Percentiles rank a stretch among this genome's conserved stretches.
These are phyloP conservation scores for Cyprinodon diabolis DNA, from an alignment of 2,797 vertebrate genomes.

Conservation along the genomic window DNA sequence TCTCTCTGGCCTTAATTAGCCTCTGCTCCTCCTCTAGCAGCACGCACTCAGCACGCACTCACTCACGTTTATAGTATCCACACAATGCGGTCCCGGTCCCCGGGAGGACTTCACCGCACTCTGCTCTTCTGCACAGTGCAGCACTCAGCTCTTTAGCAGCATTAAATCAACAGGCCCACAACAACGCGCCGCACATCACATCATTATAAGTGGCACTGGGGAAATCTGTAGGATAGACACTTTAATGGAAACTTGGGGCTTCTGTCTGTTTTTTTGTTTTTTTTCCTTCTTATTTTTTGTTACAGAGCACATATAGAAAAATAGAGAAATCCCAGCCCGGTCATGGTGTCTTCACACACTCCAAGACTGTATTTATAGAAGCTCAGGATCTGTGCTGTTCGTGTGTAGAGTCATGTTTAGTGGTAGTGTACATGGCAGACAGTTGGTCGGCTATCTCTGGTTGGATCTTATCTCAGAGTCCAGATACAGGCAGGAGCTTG, in stretches of 20 bases:
- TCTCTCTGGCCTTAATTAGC: constrained; percentile 76
- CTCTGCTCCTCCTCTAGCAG: constrained; percentile 65
- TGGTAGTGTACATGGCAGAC: constrained; percentile 52
- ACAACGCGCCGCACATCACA: constrained; percentile 57
- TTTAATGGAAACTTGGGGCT: constrained; percentile 45
- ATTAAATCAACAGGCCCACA: constrained; percentile 70
- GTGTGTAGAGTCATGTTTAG: constrained; percentile 43
- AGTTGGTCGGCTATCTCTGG: constrained; percentile 54
- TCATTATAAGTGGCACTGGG: constrained; percentile 60
- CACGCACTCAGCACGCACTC: constrained; percentile 27
- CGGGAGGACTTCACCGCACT: constrained; percentile 61
- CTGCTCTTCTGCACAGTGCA: constrained; percentile 64
- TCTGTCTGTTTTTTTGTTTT: constrained; percentile 20
- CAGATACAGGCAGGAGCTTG: constrained; percentile 68
- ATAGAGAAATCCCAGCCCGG: constrained; percentile 31
- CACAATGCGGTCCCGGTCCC: constrained; percentile 53
- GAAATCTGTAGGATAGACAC: constrained; percentile 63
- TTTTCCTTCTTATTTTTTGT: not conserved
- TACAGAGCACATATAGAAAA: constrained; percentile 16
- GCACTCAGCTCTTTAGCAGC: constrained; percentile 69
- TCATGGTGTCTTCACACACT: constrained; percentile 32
- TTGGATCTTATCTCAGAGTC: constrained; percentile 73
- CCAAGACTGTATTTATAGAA: constrained; percentile 17
- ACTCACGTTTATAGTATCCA: constrained; percentile 52
- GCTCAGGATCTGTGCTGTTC: constrained; percentile 17